Evolutionary conservation across 2,888 invertebrate genomes (phyloP).

Genomic region (Nomada lathburiana): DNA sequence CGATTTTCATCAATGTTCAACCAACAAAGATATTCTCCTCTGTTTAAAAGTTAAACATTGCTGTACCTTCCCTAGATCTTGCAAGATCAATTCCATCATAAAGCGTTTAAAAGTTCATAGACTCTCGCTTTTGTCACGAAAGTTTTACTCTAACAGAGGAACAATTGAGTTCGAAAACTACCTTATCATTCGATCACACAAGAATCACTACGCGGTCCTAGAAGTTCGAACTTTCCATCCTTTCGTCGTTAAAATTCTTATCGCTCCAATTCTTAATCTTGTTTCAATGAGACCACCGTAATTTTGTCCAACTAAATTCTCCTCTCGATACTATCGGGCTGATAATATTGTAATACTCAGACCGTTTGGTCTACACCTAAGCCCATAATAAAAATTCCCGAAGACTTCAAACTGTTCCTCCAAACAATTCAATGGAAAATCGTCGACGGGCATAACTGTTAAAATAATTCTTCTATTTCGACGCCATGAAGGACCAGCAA

Average conservation of each 20-base stretch:
- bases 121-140: constrained; percentile 8
- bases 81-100: not conserved
- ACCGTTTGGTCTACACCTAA: too few species aligned
- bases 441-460: too few species aligned
- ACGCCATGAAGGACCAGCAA: too few species aligned
- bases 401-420: too few species aligned
- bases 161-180: constrained; percentile 13
- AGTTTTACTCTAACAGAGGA: constrained; percentile 6
- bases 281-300: not conserved
- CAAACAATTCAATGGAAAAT: too few species aligned
- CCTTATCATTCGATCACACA: not conserved
- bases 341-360: too few species aligned
- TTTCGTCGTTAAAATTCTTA: not conserved
- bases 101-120: not conserved
- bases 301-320: not conserved
- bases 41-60: not conserved
- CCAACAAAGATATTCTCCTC: too few species aligned
- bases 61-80: not conserved
- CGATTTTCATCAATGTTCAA: too few species aligned
- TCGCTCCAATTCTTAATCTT: not conserved
- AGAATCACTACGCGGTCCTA: not conserved
- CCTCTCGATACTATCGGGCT: too few species aligned
- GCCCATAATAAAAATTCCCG: too few species aligned
- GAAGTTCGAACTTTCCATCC: constrained; percentile 1
- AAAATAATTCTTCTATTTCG: too few species aligned